Evolutionary conservation across 1,140 invertebrate species (phyloP), one percentile per base, ranked within the genome.

Genomic region (Drosophila tsacasi): DNA sequence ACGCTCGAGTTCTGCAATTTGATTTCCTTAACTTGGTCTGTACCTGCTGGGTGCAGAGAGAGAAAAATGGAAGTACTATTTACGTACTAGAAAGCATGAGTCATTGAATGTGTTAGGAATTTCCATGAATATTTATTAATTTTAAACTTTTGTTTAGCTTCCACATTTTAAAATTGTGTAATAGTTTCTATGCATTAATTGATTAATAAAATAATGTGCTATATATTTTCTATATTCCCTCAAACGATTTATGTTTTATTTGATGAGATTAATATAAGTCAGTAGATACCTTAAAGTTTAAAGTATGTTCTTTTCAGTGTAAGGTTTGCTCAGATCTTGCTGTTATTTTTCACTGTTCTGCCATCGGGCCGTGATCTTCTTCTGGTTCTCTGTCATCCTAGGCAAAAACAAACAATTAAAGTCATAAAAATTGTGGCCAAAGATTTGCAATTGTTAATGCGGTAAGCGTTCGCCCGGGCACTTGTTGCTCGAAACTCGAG

Each of bases 1-100:
- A 86, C 79, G 83, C 83, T 85, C 83, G 83, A 86, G 84, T 84
- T 87, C 59, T 90, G 77, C 81, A 75, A 89, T 89, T 89, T 89
- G 84, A 87, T 89, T 89, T 84, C 65, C 68, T 60, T 83, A 62
- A 49, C 79, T 74, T 39, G 54, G 35, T n/a, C 35, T 69, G 52
- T 67, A 30, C 69, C 69, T 50, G 40, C 58, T 61, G 42, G 13
- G 68, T 27, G 21, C 37, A 30, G 10, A 19, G 58, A 40, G 35
- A 39, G 54, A 57, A 54, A 54, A 35, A 15, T 13, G 0, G 4
- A 12, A 13, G 2, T 30, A 19, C 4, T 42, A 19, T 10, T 19
- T 9, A 42, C 10, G 10, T 21, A 44, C 9, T 44, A 30, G 2
- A 27, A 8, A 5, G 23, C 13, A 23, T 13, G n/a, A 21, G 5